Evolutionary conservation across 2,113 vertebrate species (phyloP), one percentile per base, ranked within the genome.

Genomic region (Chlorodrepanis virens): DNA sequence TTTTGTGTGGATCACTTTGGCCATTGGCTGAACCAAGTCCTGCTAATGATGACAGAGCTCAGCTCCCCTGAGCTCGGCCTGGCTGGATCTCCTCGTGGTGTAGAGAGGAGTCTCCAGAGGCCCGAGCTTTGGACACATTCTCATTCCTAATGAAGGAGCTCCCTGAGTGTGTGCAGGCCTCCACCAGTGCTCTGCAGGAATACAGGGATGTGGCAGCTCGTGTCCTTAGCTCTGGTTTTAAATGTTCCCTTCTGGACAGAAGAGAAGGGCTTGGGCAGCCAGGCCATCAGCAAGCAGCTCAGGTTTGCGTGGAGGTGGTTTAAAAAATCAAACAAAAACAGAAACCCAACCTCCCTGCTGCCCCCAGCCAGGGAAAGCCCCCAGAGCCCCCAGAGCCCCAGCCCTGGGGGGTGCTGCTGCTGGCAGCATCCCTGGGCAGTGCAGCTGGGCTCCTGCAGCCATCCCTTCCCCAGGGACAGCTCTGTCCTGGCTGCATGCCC

Each of bases 401-500:
- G 5, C 9, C 8, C 12, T 8, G 33, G 22, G 11, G 18, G 18
- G 10, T 3, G 40, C 12, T 44, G 64, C 54, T 13, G 10, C 31
- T 56, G 29, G 40, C 40, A 42, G 40, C 40, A 42, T 29, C n/a
- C 56, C 44, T 7, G 17, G 2, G 14, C 25, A 53, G 63, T 42
- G 53, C 49, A 14, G 6, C 21, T 14, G 21, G 22, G 49, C 44
- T 37, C 10, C 3, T 6, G 28, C 42, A 9, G 18, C 23, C 17
- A 0, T 0, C 3, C 12, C 1, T 7, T 9, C 1, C 49, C 35
- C 1, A 4, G 8, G 72, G 49, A 5, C 12, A 49, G 4, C 16
- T 61, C 1, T 22, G 4, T 3, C 35, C 70, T 85, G 88, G 13
- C 44, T 24, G 61, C 11, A 0, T 45, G 74, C 49, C 64, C 82